Conservation (phyloP, 2,797 vertebrate genomes). For the Leuciscus waleckii region DNA sequence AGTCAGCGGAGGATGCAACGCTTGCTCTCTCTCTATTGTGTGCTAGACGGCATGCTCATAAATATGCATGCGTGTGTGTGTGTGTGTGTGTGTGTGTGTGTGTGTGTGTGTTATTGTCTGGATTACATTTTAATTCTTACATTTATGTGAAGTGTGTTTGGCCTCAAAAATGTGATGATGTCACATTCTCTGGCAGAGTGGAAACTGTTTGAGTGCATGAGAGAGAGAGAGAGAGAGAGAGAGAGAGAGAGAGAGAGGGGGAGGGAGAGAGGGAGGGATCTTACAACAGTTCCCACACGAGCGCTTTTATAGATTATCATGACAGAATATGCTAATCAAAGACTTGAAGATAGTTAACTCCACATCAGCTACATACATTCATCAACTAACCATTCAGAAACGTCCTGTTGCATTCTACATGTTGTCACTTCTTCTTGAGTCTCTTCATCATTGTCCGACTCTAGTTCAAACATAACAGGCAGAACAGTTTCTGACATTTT, state of each 20-base stretch:
- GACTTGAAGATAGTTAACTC: no score
- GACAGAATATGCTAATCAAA: no score
- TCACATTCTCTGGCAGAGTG: constrained; percentile 52
- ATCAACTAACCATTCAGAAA: no score
- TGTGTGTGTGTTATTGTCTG: constrained; percentile 56
- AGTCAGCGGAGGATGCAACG: constrained; percentile 79
- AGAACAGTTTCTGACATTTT: no score
- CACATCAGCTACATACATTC: no score
- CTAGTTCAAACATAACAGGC: no score
- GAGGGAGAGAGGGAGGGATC: constrained; percentile 6
- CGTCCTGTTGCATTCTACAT: no score
- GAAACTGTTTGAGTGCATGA: constrained; percentile 33
- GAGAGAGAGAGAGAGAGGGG: constrained; percentile 12
- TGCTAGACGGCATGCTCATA: constrained; percentile 50
- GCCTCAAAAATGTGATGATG: constrained; percentile 55
- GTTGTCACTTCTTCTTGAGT: no score
- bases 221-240: constrained; percentile 3
- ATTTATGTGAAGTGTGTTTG: constrained; percentile 54
- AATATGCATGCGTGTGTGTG: constrained; percentile 47
- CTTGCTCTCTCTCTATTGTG: constrained; percentile 48
- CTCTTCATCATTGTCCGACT: no score
- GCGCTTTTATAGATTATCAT: no score
- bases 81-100: no score
- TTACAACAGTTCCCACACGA: no score
- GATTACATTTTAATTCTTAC: constrained; percentile 56